phyloP scores from a whole-genome alignment of 2,888 invertebrate genomes.

The Hemistola chrysoprasaria region DNA sequence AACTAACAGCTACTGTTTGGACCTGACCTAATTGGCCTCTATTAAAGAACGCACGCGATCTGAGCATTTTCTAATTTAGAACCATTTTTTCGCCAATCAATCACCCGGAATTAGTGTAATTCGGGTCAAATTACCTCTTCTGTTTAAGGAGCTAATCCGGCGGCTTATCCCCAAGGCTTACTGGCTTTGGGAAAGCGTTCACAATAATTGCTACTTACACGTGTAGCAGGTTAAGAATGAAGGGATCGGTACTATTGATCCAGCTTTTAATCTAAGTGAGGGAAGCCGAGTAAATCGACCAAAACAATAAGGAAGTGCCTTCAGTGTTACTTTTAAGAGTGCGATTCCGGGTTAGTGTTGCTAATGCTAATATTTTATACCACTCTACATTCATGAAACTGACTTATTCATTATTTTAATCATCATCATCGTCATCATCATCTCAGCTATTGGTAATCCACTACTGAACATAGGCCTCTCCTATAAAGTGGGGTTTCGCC shows the following conservation, averaged over 20 bases:
- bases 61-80: slow-evolving; percentile 22
- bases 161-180: slow-evolving; percentile 18
- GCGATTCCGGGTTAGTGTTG: slow-evolving; percentile 6
- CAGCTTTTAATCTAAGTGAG: slow-evolving; percentile 27
- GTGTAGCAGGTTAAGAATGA: slow-evolving; percentile 25
- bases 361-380: slow-evolving; percentile 19
- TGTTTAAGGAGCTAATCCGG: slow-evolving; percentile 18
- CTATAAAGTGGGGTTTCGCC: too few relatives aligned
- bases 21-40: slow-evolving; percentile 42
- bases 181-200: slow-evolving; percentile 13
- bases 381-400: too few relatives aligned
- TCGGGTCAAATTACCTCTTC: slow-evolving; percentile 12
- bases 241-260: slow-evolving; percentile 25
- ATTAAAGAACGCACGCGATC: slow-evolving; percentile 57
- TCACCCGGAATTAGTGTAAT: slow-evolving; percentile 23
- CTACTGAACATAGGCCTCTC: too few relatives aligned
- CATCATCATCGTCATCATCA: too few relatives aligned
- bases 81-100: slow-evolving; percentile 20
- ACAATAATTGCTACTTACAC: slow-evolving; percentile 32
- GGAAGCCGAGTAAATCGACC: slow-evolving; percentile 23
- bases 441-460: too few relatives aligned
- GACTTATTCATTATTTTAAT: too few relatives aligned
- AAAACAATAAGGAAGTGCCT: slow-evolving; percentile 24
- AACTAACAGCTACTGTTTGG: slow-evolving; percentile 70
- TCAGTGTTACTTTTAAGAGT: slow-evolving; percentile 6